Conservation (phyloP, 2,113 vertebrate species). For the Montifringilla adamsi region DNA sequence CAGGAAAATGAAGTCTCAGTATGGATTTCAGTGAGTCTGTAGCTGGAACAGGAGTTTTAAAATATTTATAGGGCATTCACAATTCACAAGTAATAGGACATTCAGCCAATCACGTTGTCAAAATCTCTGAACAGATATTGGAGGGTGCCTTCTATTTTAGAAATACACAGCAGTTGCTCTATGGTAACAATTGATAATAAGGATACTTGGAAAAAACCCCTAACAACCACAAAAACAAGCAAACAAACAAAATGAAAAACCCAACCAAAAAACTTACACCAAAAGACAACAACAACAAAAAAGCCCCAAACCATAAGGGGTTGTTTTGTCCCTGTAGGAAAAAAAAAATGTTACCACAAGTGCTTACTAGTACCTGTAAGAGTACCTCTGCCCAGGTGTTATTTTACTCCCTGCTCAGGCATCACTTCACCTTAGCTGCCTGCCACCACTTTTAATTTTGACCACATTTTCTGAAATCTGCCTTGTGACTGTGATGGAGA, state of each 20-base stretch:
- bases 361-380: not conserved
- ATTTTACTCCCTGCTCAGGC: not conserved
- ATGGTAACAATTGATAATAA: not conserved
- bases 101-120: not conserved
- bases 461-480: not conserved
- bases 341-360: not conserved
- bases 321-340: not conserved
- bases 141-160: not conserved
- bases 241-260: not conserved
- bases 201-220: rapidly evolving
- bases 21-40: slow-evolving; percentile 4
- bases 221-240: not conserved
- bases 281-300: not conserved
- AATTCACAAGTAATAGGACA: not conserved
- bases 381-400: not conserved
- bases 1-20: slow-evolving; percentile 5
- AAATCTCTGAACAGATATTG: not conserved
- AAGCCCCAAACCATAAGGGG: rapidly evolving
- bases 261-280: not conserved
- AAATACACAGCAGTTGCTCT: not conserved
- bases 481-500: not conserved
- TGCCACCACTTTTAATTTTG: not conserved
- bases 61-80: slow-evolving; percentile 48
- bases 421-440: not conserved
- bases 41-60: slow-evolving; percentile 17